phyloP scores from a whole-genome alignment of 2,888 invertebrate species.

The Leptogaster cylindrica region DNA sequence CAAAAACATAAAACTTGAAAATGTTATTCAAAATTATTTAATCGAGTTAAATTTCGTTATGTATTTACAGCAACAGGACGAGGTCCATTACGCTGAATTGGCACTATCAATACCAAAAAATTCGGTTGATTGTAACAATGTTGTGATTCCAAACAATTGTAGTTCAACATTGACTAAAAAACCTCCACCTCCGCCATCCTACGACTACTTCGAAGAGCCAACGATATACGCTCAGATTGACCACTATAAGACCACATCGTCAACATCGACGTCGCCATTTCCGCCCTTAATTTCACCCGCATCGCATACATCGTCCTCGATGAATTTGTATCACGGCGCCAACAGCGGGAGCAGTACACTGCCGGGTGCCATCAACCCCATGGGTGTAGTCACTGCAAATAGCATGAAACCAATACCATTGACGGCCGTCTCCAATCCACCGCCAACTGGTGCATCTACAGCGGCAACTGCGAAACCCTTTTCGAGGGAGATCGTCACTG shows the following conservation, averaged over 20 bases:
- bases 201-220: conserved; percentile 67
- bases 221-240: conserved; percentile 79
- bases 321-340: conserved; percentile 49
- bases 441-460: conserved; percentile 18
- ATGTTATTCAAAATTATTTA: too few relatives aligned
- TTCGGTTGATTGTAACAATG: conserved; percentile 48
- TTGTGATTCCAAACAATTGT: conserved; percentile 52
- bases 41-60: too few relatives aligned
- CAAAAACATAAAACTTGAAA: too few relatives aligned
- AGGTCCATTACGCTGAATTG: conserved; percentile 61
- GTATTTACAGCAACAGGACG: conserved; percentile 50
- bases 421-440: conserved; percentile 20
- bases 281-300: conserved; percentile 60
- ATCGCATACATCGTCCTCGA: conserved; percentile 1
- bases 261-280: conserved; percentile 57
- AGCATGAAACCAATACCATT: conserved; percentile 35
- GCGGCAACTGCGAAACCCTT: conserved; percentile 55
- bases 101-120: conserved; percentile 55
- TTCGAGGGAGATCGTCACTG: conserved; percentile 70
- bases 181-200: conserved; percentile 54
- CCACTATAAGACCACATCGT: conserved; percentile 66
- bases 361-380: conserved; percentile 50
- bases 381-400: conserved; percentile 19
- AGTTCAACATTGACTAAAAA: conserved; percentile 43
- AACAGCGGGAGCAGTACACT: conserved; percentile 52